phyloP scores from a whole-genome alignment of 37 sponge, comb jelly and placozoan genomes.

The Chondrilla cf. caribensis region DNA sequence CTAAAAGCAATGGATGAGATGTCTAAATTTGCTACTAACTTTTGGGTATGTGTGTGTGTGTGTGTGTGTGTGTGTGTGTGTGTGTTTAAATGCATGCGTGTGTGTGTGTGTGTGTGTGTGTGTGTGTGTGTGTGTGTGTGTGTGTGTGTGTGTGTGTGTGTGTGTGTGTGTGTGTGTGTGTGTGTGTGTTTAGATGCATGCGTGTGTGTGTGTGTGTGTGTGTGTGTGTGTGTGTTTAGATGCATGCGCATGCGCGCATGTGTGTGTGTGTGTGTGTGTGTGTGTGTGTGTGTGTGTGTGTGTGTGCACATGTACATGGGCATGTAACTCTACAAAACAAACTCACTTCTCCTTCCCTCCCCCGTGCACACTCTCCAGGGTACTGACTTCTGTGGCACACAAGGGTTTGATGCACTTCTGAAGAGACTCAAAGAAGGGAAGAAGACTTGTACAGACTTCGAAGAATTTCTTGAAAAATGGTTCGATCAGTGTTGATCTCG shows the following conservation, averaged over 20 bases:
- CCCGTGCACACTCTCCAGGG: no score
- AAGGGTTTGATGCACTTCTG: conserved; percentile 70
- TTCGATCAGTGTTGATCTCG: conserved; percentile 11
- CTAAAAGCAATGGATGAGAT: no score
- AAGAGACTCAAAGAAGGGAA: conserved; percentile 89
- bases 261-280: conserved; percentile 25
- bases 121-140: conserved; percentile 22
- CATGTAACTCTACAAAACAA: no score
- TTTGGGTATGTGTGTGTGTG: not conserved
- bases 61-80: not conserved
- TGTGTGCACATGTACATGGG: conserved; percentile 4
- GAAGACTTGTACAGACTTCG: conserved; percentile 76
- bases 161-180: conserved; percentile 25
- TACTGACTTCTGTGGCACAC: conserved; percentile 69
- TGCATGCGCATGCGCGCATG: not conserved
- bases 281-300: conserved; percentile 28
- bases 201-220: conserved; percentile 27
- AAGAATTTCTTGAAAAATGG: conserved; percentile 82
- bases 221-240: conserved; percentile 17
- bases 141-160: conserved; percentile 22
- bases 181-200: conserved; percentile 13
- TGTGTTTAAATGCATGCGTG: not conserved
- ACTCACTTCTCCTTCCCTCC: no score
- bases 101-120: conserved; percentile 15
- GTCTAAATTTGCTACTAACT: no score